Conservation (phyloP, 1,140 invertebrate genomes). For the Macrocentrus cingulum region DNA sequence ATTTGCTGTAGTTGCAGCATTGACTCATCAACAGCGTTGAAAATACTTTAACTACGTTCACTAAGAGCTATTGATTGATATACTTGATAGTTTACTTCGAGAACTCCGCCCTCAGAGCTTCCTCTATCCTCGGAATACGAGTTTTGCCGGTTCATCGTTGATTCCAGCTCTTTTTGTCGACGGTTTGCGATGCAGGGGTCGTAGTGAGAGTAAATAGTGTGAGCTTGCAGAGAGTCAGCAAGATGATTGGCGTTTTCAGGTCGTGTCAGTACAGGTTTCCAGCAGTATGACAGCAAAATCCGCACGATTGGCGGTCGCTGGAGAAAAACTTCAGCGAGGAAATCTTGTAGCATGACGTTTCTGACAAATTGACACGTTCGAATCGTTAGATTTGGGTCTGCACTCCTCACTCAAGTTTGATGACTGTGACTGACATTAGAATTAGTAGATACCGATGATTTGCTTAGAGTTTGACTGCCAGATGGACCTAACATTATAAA, state of each 20-base stretch:
- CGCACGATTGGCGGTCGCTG: conserved; percentile 64
- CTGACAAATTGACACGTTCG: conserved; percentile 66
- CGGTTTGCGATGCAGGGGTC: conserved; percentile 58
- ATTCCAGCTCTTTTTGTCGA: conserved; percentile 48
- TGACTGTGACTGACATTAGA: too few relatives aligned
- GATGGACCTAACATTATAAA: too few relatives aligned
- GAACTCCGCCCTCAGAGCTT: conserved; percentile 41
- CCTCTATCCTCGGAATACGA: conserved; percentile 37
- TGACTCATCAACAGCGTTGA: conserved; percentile 45
- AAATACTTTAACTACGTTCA: conserved; percentile 38
- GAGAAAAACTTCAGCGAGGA: conserved; percentile 70
- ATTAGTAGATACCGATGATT: too few relatives aligned
- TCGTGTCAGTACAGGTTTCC: conserved; percentile 21
- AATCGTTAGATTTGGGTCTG: conserved; percentile 52
- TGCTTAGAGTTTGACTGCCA: too few relatives aligned
- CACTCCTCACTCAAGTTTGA: too few relatives aligned
- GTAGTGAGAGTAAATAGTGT: conserved; percentile 59
- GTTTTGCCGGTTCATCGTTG: conserved; percentile 5
- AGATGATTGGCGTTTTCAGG: conserved; percentile 46
- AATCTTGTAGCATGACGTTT: conserved; percentile 69
- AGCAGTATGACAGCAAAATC: conserved; percentile 42
- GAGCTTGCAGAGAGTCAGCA: conserved; percentile 54
- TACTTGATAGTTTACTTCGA: conserved; percentile 44
- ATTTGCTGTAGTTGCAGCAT: conserved; percentile 56
- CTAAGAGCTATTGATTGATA: conserved; percentile 38